Percentiles rank a stretch among this genome's conserved stretches.
Conservation (phyloP, 1,140 invertebrate genomes). For the Nylanderia fulva region DNA sequence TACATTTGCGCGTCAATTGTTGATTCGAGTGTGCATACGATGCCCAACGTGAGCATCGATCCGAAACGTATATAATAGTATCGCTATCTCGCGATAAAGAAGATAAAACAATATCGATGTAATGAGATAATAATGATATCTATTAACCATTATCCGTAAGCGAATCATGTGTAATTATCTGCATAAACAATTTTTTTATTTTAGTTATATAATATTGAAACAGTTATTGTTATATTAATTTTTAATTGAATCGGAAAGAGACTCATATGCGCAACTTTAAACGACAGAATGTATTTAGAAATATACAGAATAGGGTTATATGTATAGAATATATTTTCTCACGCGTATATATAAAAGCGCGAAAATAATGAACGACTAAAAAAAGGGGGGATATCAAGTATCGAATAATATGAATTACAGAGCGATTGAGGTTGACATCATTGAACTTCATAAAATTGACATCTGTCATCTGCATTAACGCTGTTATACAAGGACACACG, state of each 20-base stretch:
- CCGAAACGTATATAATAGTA: not conserved
- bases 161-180: not conserved
- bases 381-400: not conserved
- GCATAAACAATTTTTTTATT: not conserved
- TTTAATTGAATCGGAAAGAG: too few relatives aligned
- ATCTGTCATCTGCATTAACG: not conserved
- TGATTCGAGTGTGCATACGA: slow-evolving; percentile 27
- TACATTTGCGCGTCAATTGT: slow-evolving; percentile 33
- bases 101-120: not conserved
- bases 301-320: too few relatives aligned
- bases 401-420: slow-evolving; percentile 13
- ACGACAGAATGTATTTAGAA: too few relatives aligned
- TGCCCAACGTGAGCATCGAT: slow-evolving; percentile 34
- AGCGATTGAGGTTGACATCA: not conserved
- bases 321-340: not conserved
- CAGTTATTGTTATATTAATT: too few relatives aligned
- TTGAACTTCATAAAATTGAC: not conserved
- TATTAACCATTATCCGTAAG: not conserved
- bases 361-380: too few relatives aligned
- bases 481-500: not conserved
- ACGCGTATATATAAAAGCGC: not conserved
- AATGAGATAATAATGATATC: not conserved
- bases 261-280: too few relatives aligned
- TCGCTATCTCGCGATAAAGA: not conserved
- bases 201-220: not conserved